Evolutionary conservation across 2,113 vertebrate species (phyloP), one percentile per base, ranked within the genome.

Genomic region (Nothobranchius furzeri): DNA sequence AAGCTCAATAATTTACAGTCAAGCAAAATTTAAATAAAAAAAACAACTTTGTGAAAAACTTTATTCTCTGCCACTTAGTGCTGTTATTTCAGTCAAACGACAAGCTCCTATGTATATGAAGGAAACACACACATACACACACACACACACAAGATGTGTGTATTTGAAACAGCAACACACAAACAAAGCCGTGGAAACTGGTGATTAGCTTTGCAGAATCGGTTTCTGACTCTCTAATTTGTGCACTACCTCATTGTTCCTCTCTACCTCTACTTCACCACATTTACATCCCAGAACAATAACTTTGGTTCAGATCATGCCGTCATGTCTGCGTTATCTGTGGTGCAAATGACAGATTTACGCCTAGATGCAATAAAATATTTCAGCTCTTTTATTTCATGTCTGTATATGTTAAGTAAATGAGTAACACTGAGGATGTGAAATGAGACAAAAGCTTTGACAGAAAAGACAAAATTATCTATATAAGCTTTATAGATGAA

Each of bases 1-100:
- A 89, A 85, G 85, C 81, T 86, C 78, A 78, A 86, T 78, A 70
- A 82, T 60, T 78, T 80, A 87, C 70, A 90, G 85, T 84, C 77
- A 88, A 85, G 85, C 79, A 40, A 77, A 69, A 55, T 9, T 51
- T 66, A 64, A 40, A 40, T 40, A 40, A 40, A 40, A 6, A 37
- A 40, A 40, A 40, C 7, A n/a, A 20, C n/a, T 50, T 50, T 11
- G 13, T 50, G 48, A 57, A 66, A 67, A 62, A 78, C 75, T 73
- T 71, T 52, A 70, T 45, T n/a, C 12, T 68, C 62, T 64, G 71
- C 64, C 68, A 57, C 48, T 70, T 57, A 51, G 51, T 60, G 78
- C 51, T 59, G 61, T 84, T 30, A 1, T 83, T 79, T 79, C 75
- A 76, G 60, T 64, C 61, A 77, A 67, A 68, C 62, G 65, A 50